phyloP scores from a whole-genome alignment of 2,888 invertebrate species.

The Leptinotarsa peninsularis region DNA sequence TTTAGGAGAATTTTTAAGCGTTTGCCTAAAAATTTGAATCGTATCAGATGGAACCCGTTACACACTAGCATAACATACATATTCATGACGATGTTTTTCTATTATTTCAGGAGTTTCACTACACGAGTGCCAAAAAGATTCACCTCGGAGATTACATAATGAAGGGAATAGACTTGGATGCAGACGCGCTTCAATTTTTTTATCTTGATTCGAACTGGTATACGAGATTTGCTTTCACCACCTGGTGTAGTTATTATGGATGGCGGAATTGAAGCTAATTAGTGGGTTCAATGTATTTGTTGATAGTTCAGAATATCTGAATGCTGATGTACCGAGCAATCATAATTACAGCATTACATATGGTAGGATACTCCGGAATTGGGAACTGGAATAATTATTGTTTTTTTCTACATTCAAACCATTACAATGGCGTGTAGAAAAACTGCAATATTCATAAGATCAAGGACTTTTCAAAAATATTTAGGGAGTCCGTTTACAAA shows the following conservation, averaged over 20 bases:
- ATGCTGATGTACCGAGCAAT: conserved; percentile 19
- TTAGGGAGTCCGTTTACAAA: too few relatives aligned
- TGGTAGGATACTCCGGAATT: not conserved
- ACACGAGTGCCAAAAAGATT: conserved; percentile 28
- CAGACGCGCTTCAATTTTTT: conserved; percentile 16
- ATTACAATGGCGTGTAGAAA: not conserved
- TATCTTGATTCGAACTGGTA: conserved; percentile 19
- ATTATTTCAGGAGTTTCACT: conserved; percentile 21
- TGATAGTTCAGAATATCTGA: conserved; percentile 17
- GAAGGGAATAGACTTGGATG: conserved; percentile 1
- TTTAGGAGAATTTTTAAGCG: conserved; percentile 30
- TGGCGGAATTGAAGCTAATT: not conserved
- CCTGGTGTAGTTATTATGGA: not conserved
- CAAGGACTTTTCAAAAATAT: too few relatives aligned
- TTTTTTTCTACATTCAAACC: conserved; percentile 2
- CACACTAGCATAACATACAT: conserved; percentile 24
- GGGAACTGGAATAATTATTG: conserved; percentile 3
- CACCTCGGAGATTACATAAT: conserved; percentile 23
- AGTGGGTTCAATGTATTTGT: conserved; percentile 12
- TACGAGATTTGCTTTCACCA: conserved; percentile 25
- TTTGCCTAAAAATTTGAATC: conserved; percentile 24
- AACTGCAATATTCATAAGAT: too few relatives aligned
- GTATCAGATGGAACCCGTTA: conserved; percentile 27
- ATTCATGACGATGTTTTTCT: conserved; percentile 19
- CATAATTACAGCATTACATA: conserved; percentile 10